These are phyloP conservation scores for Parapsyche elsis DNA, from an alignment of 1,140 invertebrate genomes.

Conservation along the genomic window DNA sequence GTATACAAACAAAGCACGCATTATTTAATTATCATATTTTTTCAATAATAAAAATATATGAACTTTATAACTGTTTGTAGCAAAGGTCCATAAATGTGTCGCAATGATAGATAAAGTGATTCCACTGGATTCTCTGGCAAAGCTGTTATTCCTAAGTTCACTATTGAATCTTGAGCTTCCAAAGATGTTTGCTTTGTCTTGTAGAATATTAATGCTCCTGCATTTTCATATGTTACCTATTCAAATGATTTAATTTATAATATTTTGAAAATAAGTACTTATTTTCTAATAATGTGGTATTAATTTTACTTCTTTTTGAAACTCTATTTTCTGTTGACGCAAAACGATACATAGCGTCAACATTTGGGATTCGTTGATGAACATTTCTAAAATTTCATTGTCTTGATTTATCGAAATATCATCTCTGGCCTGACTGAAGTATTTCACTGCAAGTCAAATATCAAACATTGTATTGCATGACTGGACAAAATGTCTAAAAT, in stretches of 20 bases:
- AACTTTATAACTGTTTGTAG: slow-evolving; percentile 46
- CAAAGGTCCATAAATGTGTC: slow-evolving; percentile 53
- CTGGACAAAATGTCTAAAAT: not conserved
- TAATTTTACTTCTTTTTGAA: slow-evolving; percentile 44
- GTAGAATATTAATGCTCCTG: slow-evolving; percentile 47
- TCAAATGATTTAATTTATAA: slow-evolving; percentile 1
- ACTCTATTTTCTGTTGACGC: slow-evolving; percentile 44
- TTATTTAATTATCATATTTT: not conserved
- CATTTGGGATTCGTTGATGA: slow-evolving; percentile 46
- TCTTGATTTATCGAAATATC: not conserved
- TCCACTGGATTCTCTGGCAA: slow-evolving; percentile 50
- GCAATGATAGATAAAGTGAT: slow-evolving; percentile 52
- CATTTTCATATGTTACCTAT: slow-evolving; percentile 37
- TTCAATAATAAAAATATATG: not conserved
- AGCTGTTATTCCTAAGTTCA: slow-evolving; percentile 46
- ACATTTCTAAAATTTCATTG: slow-evolving; percentile 41
- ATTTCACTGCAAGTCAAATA: slow-evolving; percentile 10
- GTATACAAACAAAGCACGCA: not conserved
- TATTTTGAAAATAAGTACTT: not conserved
- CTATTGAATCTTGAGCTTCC: slow-evolving; percentile 40
- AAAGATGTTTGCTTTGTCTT: slow-evolving; percentile 46
- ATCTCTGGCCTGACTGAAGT: not conserved
- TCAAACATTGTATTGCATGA: not conserved
- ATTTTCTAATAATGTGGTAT: not conserved
- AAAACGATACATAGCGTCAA: slow-evolving; percentile 41